Percentiles rank a stretch among this genome's conserved stretches.
Evolutionary conservation across 2,113 vertebrate genomes (phyloP).

Genomic region (Sceloporus undulatus): DNA sequence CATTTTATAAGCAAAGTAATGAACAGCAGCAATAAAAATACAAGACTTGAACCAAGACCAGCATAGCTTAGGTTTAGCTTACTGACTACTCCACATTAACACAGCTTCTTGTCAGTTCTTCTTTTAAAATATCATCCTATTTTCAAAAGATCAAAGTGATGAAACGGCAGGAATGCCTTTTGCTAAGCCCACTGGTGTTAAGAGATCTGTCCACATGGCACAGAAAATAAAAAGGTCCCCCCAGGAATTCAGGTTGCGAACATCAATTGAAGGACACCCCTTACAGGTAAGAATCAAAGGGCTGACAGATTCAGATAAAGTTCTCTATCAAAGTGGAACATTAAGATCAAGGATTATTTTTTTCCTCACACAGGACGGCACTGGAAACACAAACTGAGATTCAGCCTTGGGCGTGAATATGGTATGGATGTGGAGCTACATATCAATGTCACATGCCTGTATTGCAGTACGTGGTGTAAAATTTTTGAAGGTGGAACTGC

Average conservation of each 20-base stretch:
- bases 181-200: neutral
- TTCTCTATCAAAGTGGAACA: neutral
- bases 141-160: conserved; percentile 7
- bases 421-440: no score
- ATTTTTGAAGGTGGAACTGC: no score
- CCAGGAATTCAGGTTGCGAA: neutral
- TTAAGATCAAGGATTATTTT: neutral
- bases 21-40: neutral
- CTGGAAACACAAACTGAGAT: no score
- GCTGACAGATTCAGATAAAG: neutral
- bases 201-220: conserved; percentile 10
- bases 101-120: neutral
- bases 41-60: neutral
- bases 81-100: no score
- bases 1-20: neutral
- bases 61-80: neutral
- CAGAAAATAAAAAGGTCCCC: rapidly evolving
- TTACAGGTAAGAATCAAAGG: neutral
- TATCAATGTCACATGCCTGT: no score
- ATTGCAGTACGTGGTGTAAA: no score
- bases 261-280: neutral
- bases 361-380: no score
- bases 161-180: neutral
- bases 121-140: rapidly evolving
- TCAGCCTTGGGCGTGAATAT: no score